These are phyloP conservation scores for Perccottus glenii DNA, from an alignment of 2,113 vertebrate species.

Conservation along the genomic window DNA sequence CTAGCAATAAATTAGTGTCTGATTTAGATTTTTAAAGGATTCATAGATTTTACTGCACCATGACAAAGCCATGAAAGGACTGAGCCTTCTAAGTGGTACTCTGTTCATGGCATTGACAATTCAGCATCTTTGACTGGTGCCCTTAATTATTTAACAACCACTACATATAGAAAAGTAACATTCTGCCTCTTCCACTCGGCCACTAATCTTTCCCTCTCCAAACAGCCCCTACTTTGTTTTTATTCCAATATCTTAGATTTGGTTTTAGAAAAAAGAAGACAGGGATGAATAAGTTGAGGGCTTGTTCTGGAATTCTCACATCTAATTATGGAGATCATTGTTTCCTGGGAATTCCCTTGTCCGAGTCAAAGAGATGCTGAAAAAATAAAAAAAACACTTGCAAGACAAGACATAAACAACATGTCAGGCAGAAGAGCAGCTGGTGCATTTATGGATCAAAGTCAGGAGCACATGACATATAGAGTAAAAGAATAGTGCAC, in stretches of 20 bases:
- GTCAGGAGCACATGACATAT: neutral
- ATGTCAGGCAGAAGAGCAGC: no score
- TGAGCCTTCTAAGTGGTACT: no score
- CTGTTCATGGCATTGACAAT: neutral
- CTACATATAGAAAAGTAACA: no score
- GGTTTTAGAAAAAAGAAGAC: conserved; percentile 12
- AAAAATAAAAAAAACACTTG: neutral
- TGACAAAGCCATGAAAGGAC: no score
- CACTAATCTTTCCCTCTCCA: conserved; percentile 5
- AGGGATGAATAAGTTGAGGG: no score
- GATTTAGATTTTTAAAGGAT: no score
- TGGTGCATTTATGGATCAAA: neutral
- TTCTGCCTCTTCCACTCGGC: neutral
- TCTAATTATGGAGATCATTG: conserved; percentile 45
- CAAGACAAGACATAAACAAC: no score
- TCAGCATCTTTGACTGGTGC: conserved; percentile 2
- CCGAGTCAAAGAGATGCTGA: conserved; percentile 22
- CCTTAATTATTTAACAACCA: neutral
- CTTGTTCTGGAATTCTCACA: no score
- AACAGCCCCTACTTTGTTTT: neutral
- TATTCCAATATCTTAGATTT: conserved; percentile 18
- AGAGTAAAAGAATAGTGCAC: no score
- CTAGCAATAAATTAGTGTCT: no score
- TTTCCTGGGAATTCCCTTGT: conserved; percentile 68
- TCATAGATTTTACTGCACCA: no score